Evolutionary conservation across 2,888 invertebrate genomes (phyloP), one percentile per base, ranked within the genome.

Genomic region (Carterocephalus palaemon): DNA sequence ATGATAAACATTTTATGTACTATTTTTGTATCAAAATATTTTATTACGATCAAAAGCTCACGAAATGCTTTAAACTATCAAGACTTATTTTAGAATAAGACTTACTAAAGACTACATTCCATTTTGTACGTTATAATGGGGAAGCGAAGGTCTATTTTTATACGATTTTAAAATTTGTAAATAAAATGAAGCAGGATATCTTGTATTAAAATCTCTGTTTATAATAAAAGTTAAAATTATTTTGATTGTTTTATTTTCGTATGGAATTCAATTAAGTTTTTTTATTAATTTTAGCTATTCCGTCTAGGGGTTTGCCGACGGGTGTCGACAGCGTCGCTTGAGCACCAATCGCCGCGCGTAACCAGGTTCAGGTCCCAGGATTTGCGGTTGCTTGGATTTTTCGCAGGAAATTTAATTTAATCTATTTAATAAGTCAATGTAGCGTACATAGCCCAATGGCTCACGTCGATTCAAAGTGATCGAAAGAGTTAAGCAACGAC

Each of bases 121-220:
- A 64, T 57, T 60, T 57, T 60, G 47, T 58, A 62, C 56, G 53
- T 53, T 53, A 56, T 53, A 52, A 47, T 47, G 55, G 54, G 59
- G 60, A 70, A 70, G 56, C 56, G 59, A 65, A 62, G 62, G 70
- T 71, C 56, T 60, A 64, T 64, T 70, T 68, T 70, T 64, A 47
- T 66, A 69, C 53, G 64, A 67, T 56, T 63, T 58, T 62, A 65
- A 61, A 50, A 48, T 51, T 57, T 80, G 80, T 82, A 82, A 70
- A 82, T 82, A 81, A 56, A 70, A 67, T 48, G 17, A 15, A 15
- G 48, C 29, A 29, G 46, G 57, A 62, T 67, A 78, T 81, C 34
- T 81, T 83, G 72, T 78, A 74, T 70, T 56, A 48, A 47, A 73
- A 67, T 65, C 62, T 59, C 68, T 75, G 70, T 78, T 75, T 76